phyloP scores from a whole-genome alignment of 2,888 invertebrate species.

The Thera britannica region DNA sequence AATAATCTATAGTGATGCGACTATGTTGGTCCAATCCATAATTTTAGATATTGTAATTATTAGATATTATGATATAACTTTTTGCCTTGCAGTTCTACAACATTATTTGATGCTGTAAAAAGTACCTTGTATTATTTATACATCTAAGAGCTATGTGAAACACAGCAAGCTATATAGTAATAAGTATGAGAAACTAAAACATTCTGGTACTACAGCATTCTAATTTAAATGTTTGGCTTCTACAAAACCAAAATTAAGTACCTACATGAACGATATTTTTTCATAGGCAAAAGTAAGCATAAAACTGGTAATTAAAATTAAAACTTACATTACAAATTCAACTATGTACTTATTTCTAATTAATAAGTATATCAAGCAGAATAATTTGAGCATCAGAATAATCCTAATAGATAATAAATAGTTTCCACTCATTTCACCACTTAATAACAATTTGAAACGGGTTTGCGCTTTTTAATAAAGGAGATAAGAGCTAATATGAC shows the following conservation, averaged over 20 bases:
- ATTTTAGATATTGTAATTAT: not conserved
- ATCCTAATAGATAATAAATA: conserved; percentile 42
- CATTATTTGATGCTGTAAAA: conserved; percentile 9
- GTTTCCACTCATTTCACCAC: conserved; percentile 72
- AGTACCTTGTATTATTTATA: not conserved
- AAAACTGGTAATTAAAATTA: conserved; percentile 47
- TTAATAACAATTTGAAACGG: conserved; percentile 71
- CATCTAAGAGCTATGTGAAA: not conserved
- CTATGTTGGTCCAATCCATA: not conserved
- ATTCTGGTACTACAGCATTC: not conserved
- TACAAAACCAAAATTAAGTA: conserved; percentile 19
- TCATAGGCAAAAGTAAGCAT: conserved; percentile 61
- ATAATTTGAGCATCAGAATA: conserved; percentile 80
- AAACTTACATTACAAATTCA: conserved; percentile 51
- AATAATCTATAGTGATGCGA: no score
- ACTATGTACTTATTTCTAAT: conserved; percentile 55
- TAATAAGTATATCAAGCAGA: conserved; percentile 64
- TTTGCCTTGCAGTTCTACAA: not conserved
- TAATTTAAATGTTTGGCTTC: conserved; percentile 17
- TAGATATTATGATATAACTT: not conserved
- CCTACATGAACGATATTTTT: conserved; percentile 47
- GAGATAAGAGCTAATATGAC: not conserved
- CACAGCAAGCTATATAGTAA: not conserved
- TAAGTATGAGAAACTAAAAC: conserved; percentile 19
- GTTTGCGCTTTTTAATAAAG: not conserved